Evolutionary conservation across 2,888 invertebrate genomes (phyloP), one percentile per base, ranked within the genome.

Genomic region (Lasius fuliginosus): DNA sequence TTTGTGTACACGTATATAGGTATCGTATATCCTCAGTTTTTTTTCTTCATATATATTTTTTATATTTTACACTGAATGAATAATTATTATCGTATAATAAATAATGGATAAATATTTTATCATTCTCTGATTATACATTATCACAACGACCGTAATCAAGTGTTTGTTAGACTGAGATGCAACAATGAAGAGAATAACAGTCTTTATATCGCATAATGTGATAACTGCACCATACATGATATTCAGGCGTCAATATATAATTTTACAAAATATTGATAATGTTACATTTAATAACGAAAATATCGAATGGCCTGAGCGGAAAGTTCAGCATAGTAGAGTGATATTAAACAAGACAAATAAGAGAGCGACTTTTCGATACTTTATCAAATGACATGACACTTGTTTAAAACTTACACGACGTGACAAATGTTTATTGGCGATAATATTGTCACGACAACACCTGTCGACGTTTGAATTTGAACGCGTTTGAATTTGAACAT

Each of bases 391-490:
- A 58, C 58, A 15, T 2, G 49, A 40, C 18, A n/a, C 30, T 42
- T 49, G 18, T 18, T n/a, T 30, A 3, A 65, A 65, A 5, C 11
- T 65, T 36, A 8, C 12, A 27, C 1, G 56, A 30, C 65, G 3
- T 62, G 58, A 79, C 60, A 81, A 58, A 76, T 76, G 23, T 77
- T 33, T 40, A 18, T 12, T 30, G 42, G 15, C 23, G 71, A 46
- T 46, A 79, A 69, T 40, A 53, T 12, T 46, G 15, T 60, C 58
- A 36, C n/a, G 27, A n/a, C 49, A 53, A 53, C 79, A 71, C 33
- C 60, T 81, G 60, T 69, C 69, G 18, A 60, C 76, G n/a, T 40
- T 53, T 76, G 42, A n/a, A 49, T 68, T 53, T 18, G 33, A 53
- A 9, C 23, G 46, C 23, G 23, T 33, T 79, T 9, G n/a, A 68